Conservation (phyloP, 2,888 invertebrate species). For the Sarcophaga subvicina region DNA sequence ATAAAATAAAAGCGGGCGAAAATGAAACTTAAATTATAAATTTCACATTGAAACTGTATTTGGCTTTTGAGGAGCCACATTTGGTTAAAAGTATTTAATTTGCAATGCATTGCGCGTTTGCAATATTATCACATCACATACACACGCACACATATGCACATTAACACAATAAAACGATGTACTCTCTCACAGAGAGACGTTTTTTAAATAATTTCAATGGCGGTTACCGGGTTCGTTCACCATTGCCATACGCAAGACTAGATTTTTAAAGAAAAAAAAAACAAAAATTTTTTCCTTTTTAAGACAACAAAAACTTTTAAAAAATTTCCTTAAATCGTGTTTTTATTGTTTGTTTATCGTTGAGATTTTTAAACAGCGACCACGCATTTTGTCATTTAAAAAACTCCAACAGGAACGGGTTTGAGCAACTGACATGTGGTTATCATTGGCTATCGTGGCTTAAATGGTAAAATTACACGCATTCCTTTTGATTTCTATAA, state of each 20-base stretch:
- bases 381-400: neutral
- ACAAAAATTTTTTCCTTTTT: too few relatives aligned
- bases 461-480: slow-evolving; percentile 16
- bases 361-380: neutral
- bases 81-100: slow-evolving; percentile 66
- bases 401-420: neutral
- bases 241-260: neutral
- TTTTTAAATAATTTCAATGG: neutral
- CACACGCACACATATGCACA: too few relatives aligned
- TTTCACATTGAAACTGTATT: slow-evolving; percentile 29
- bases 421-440: neutral
- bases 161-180: too few relatives aligned
- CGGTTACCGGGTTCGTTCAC: neutral
- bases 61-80: slow-evolving; percentile 62
- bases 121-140: slow-evolving; percentile 19
- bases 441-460: neutral
- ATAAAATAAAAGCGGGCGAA: neutral
- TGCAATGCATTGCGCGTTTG: slow-evolving; percentile 66
- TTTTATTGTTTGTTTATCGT: neutral
- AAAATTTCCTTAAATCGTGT: too few relatives aligned
- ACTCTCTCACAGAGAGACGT: neutral
- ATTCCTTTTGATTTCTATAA: neutral
- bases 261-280: neutral
- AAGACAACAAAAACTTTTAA: too few relatives aligned
- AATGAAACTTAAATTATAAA: too few relatives aligned